phyloP scores from a whole-genome alignment of 2,113 vertebrate genomes.

The Microcebus jonahi region DNA sequence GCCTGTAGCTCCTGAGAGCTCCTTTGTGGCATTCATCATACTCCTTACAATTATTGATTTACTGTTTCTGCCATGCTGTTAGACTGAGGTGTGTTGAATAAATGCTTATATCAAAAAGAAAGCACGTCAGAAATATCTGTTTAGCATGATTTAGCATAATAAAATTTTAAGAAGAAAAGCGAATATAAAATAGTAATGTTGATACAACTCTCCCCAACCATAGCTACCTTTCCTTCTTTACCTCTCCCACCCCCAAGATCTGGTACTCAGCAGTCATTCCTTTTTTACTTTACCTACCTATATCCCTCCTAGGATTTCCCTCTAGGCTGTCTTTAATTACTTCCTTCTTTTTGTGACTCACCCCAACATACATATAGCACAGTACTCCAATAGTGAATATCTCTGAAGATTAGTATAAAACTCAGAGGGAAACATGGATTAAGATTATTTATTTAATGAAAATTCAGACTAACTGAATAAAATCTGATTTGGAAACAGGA shows the following conservation, averaged over 20 bases:
- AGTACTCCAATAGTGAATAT: not conserved
- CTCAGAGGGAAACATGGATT: conserved; percentile 6
- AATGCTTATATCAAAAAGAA: conserved; percentile 11
- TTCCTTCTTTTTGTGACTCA: not conserved
- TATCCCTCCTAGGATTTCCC: not conserved
- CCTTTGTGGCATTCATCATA: not conserved
- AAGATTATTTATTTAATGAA: conserved; percentile 19
- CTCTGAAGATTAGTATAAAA: not conserved
- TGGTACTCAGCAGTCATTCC: not conserved
- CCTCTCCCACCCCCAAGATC: not conserved
- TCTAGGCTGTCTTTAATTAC: not conserved
- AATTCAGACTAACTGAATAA: conserved; percentile 34
- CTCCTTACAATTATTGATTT: not conserved
- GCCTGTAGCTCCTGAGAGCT: not conserved
- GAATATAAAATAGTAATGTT: not conserved
- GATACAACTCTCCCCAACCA: not conserved
- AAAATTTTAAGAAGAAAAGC: not conserved
- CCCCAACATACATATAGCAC: not conserved
- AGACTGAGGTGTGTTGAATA: not conserved
- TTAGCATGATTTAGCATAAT: not conserved
- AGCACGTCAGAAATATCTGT: not conserved
- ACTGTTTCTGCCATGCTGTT: not conserved
- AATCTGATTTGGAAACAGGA: conserved; percentile 20
- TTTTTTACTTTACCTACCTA: not conserved
- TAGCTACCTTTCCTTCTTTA: not conserved